A percentile compares a stretch with the other conserved stretches of the same genome.
These are phyloP conservation scores for Trematocara stigmaticum DNA, from an alignment of 2,113 vertebrate genomes.

Conservation along the genomic window DNA sequence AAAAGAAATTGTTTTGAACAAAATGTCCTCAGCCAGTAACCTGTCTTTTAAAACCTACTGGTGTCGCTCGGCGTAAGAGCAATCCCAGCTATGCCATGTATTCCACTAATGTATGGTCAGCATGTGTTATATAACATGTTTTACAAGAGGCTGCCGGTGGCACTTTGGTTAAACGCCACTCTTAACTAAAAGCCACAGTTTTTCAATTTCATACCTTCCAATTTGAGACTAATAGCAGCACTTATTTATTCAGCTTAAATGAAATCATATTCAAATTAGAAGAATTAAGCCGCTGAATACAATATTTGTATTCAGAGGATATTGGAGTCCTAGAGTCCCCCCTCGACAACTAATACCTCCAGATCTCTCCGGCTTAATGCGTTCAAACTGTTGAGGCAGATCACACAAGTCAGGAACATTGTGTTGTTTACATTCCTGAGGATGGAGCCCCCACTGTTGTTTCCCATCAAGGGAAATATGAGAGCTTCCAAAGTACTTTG, in stretches of 20 bases:
- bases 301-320: conserved; percentile 34
- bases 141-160: neutral
- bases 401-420: conserved; percentile 40
- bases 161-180: conserved; percentile 12
- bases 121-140: conserved; percentile 6
- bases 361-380: conserved; percentile 1
- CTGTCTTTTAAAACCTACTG: conserved; percentile 30
- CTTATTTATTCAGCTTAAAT: conserved; percentile 38
- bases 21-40: conserved; percentile 60
- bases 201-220: conserved; percentile 46
- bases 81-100: conserved; percentile 48
- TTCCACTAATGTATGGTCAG: conserved; percentile 34
- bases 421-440: conserved; percentile 64
- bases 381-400: conserved; percentile 22
- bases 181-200: conserved; percentile 6
- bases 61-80: conserved; percentile 12
- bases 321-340: conserved; percentile 11
- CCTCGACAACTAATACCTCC: neutral
- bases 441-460: conserved; percentile 42
- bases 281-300: conserved; percentile 21
- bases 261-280: conserved; percentile 32
- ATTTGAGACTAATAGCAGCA: conserved; percentile 28
- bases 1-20: conserved; percentile 60
- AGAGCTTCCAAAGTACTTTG: conserved; percentile 55
- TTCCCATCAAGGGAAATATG: conserved; percentile 62